Conservation (phyloP, 2,113 vertebrate genomes). For the Psammodynastes pulverulentus region DNA sequence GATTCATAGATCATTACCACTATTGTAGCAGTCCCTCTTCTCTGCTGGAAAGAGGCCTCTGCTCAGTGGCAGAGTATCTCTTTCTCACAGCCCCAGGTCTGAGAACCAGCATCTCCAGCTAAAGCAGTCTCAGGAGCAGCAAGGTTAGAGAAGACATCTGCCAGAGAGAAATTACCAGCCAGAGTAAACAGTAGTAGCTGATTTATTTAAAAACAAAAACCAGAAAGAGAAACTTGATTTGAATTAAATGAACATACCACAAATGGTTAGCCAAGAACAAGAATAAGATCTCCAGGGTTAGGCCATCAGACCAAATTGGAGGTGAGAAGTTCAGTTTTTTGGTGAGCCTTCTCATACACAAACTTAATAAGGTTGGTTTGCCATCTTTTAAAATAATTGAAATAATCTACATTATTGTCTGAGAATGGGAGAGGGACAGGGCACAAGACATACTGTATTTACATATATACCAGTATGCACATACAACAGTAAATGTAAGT, state of each 20-base stretch:
- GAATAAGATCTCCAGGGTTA: background rate
- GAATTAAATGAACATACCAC: background rate
- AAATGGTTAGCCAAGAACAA: background rate
- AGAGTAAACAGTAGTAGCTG: background rate
- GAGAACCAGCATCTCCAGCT: background rate
- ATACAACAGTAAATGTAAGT: background rate
- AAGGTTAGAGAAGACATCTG: background rate
- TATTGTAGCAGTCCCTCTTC: background rate
- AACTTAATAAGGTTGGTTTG: background rate
- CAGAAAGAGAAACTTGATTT: background rate
- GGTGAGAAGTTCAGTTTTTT: background rate
- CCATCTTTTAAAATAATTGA: background rate
- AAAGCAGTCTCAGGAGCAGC: background rate
- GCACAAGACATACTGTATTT: background rate
- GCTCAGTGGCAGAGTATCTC: background rate
- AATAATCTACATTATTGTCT: background rate
- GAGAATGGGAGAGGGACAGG: background rate
- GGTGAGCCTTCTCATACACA: background rate
- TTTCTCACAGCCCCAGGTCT: background rate
- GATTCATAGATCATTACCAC: background rate
- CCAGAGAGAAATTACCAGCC: background rate
- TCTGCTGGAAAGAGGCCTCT: background rate
- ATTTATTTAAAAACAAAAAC: background rate
- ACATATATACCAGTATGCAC: background rate
- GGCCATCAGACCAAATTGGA: background rate